phyloP scores from a whole-genome alignment of 2,888 invertebrate genomes.

The Chloromyia formosa region DNA sequence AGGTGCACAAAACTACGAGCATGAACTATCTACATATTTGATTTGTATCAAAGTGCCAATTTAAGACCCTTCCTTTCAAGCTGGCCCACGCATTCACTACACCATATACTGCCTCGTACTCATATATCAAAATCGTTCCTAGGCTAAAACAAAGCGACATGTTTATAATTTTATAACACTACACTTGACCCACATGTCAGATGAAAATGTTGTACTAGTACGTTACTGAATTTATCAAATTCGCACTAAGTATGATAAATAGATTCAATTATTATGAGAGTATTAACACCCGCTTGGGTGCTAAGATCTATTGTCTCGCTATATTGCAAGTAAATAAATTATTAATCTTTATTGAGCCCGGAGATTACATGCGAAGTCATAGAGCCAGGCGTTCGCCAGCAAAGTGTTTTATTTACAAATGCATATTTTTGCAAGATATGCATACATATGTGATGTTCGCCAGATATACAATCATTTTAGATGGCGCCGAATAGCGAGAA shows the following conservation, averaged over 20 bases:
- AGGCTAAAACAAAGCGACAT: not conserved
- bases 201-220: not conserved
- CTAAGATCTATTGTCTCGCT: conserved; percentile 4
- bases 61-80: too few species aligned
- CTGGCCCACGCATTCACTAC: too few species aligned
- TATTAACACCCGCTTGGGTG: not conserved
- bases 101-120: not conserved
- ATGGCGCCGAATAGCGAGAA: too few species aligned
- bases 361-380: not conserved
- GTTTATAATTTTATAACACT: too few species aligned
- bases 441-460: too few species aligned
- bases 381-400: not conserved
- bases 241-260: conserved; percentile 29
- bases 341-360: conserved; percentile 8
- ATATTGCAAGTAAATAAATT: conserved; percentile 9
- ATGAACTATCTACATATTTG: too few species aligned
- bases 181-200: conserved; percentile 36
- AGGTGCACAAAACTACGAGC: not conserved
- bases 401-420: too few species aligned
- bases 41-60: too few species aligned
- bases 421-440: too few species aligned
- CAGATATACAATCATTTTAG: too few species aligned
- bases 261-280: conserved; percentile 20
- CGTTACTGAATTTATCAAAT: conserved; percentile 21
- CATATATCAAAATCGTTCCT: conserved; percentile 3